Evolutionary conservation across 1,140 invertebrate species (phyloP).

Genomic region (Pogonus chalceus): DNA sequence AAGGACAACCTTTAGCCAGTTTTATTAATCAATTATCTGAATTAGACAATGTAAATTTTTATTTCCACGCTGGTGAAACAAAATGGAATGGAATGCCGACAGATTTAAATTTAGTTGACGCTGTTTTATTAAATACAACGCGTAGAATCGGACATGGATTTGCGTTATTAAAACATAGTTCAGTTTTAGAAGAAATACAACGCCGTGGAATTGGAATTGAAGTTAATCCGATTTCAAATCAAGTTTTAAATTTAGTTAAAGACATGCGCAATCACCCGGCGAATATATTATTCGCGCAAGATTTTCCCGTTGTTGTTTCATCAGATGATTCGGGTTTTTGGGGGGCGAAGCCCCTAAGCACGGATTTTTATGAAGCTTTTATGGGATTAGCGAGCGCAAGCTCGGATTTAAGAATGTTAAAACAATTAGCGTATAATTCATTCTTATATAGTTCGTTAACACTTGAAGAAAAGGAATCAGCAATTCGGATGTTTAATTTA

Average conservation of each 20-base stretch:
- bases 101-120: constrained; percentile 52
- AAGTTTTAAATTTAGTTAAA: constrained; percentile 58
- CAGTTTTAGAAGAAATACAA: constrained; percentile 46
- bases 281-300: constrained; percentile 47
- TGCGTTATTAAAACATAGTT: constrained; percentile 62
- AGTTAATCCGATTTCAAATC: constrained; percentile 65
- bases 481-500: constrained; percentile 24
- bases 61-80: constrained; percentile 65
- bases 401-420: constrained; percentile 49
- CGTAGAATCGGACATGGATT: constrained; percentile 49
- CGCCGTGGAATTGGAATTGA: constrained; percentile 61
- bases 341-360: constrained; percentile 48
- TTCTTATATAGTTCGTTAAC: constrained; percentile 41
- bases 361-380: constrained; percentile 62
- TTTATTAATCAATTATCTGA: constrained; percentile 43
- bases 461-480: constrained; percentile 26
- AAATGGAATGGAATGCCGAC: constrained; percentile 37
- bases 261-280: constrained; percentile 72
- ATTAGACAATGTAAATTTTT: constrained; percentile 39
- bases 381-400: constrained; percentile 51
- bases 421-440: constrained; percentile 56
- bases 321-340: constrained; percentile 57
- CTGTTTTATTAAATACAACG: constrained; percentile 52
- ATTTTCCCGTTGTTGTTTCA: constrained; percentile 46
- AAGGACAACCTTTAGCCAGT: constrained; percentile 43